Conservation (phyloP, 2,888 invertebrate genomes). For the Homarus gammarus region DNA sequence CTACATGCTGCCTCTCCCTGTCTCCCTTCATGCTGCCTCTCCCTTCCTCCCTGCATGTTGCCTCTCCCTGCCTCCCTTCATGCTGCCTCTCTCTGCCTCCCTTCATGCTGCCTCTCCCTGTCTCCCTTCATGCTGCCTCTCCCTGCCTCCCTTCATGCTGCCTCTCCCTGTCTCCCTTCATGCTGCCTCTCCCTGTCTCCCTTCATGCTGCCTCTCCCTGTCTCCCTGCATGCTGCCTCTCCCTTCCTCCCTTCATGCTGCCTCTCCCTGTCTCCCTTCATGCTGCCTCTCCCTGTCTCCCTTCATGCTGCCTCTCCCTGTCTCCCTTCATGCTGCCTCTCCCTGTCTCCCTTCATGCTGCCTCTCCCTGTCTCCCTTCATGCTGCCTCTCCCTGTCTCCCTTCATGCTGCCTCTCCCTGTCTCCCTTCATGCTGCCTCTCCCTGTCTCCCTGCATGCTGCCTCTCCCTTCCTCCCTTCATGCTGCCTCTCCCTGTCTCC, state of each 20-base stretch:
- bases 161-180: neutral
- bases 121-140: too few species aligned
- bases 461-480: neutral
- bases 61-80: too few species aligned
- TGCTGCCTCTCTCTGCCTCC: too few species aligned
- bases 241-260: constrained; percentile 1
- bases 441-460: neutral
- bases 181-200: neutral
- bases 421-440: too few species aligned
- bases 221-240: too few species aligned
- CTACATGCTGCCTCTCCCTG: too few species aligned
- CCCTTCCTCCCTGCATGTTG: too few species aligned
- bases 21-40: too few species aligned
- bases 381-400: neutral
- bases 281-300: neutral
- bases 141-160: too few species aligned
- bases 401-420: too few species aligned
- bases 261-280: neutral
- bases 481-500: constrained; percentile 6
- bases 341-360: constrained; percentile 6
- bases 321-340: neutral
- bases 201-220: neutral
- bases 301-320: constrained; percentile 11
- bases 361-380: constrained; percentile 1
- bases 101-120: too few species aligned